These are phyloP conservation scores for Cyphomyrus plagiostoma DNA, from an alignment of 2,113 vertebrate genomes.

Conservation along the genomic window DNA sequence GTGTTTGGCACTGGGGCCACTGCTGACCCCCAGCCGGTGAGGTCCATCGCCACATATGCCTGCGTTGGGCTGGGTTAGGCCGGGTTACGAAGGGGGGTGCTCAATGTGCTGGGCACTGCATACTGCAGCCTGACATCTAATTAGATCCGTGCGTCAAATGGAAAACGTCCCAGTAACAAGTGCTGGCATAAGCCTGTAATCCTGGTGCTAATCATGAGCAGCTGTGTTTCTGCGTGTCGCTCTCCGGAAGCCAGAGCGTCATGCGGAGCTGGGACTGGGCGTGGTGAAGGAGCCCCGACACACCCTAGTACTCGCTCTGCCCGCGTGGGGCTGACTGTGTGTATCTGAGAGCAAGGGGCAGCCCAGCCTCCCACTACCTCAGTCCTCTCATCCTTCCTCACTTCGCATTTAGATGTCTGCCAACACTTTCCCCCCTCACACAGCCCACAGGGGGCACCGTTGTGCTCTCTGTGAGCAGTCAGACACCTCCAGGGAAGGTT, in stretches of 20 bases:
- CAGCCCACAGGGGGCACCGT: background rate
- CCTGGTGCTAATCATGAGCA: background rate
- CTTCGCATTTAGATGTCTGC: background rate
- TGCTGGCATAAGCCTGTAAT: constrained; percentile 1
- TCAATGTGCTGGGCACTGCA: constrained; percentile 1
- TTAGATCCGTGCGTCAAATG: constrained; percentile 7
- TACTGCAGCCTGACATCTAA: constrained; percentile 14
- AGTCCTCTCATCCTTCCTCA: background rate
- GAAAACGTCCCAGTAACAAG: constrained; percentile 11
- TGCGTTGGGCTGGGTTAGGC: background rate
- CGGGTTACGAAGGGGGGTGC: background rate
- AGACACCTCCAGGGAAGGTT: background rate
- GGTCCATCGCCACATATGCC: background rate
- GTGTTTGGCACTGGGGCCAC: constrained; percentile 40
- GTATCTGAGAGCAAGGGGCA: background rate
- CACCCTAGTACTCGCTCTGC: background rate
- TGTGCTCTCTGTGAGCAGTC: background rate
- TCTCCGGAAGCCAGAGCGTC: background rate
- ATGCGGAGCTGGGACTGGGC: background rate
- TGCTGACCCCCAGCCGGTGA: background rate
- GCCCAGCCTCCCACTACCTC: background rate
- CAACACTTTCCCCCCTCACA: background rate
- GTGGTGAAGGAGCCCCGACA: background rate
- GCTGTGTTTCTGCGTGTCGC: background rate
- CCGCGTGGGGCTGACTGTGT: background rate